Conservation (phyloP, 2,797 vertebrate species). For the Pachyuromys duprasi region DNA sequence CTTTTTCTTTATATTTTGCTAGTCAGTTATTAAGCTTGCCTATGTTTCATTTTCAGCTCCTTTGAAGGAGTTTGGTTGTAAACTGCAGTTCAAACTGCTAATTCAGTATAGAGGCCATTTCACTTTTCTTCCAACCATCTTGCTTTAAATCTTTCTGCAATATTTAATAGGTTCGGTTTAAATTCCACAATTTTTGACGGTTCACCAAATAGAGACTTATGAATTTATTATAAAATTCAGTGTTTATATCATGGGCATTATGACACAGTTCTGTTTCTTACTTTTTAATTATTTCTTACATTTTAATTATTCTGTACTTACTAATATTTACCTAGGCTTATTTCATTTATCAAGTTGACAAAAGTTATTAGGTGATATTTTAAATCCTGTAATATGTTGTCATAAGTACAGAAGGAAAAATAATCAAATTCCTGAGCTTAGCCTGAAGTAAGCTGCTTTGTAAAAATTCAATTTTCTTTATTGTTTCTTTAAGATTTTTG, state of each 20-base stretch:
- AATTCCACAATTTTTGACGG: background rate
- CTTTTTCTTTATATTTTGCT: background rate
- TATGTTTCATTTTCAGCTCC: background rate
- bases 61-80: background rate
- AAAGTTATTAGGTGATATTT: background rate
- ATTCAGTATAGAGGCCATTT: background rate
- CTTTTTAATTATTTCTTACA: background rate
- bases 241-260: background rate
- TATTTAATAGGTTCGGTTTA: background rate
- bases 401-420: constrained; percentile 70
- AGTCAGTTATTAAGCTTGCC: background rate
- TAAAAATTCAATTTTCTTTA: constrained; percentile 85
- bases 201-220: background rate
- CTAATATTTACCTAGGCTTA: background rate
- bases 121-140: background rate
- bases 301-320: constrained; percentile 36
- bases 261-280: background rate
- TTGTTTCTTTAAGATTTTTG: constrained; percentile 84
- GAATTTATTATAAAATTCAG: background rate
- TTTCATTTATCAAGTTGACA: constrained; percentile 37
- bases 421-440: constrained; percentile 74
- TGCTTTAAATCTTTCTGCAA: background rate
- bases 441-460: constrained; percentile 79
- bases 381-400: constrained; percentile 53
- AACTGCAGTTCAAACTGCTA: background rate